Evolutionary conservation across 2,113 vertebrate species (phyloP).

Genomic region (Neolamprologus modestus): DNA sequence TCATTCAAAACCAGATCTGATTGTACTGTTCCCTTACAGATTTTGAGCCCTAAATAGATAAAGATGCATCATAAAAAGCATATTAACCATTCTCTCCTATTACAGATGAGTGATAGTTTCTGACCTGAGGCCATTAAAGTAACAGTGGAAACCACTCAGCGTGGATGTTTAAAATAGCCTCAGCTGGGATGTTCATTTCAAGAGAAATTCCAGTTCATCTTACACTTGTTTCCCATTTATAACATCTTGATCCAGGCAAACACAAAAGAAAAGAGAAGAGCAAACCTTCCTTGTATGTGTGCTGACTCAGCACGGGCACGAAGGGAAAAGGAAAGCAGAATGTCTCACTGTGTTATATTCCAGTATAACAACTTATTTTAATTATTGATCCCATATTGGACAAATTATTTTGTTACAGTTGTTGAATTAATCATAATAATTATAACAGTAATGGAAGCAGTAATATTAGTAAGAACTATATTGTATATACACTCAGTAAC

Average conservation of each 20-base stretch:
- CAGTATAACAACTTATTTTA: neutral
- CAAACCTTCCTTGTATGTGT: neutral
- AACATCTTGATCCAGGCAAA: neutral
- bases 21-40: neutral
- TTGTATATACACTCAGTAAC: neutral
- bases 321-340: neutral
- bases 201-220: neutral
- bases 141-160: neutral
- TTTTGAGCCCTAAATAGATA: neutral
- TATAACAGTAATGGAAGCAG: neutral
- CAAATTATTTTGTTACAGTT: neutral
- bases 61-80: neutral
- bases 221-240: neutral
- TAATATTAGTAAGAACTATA: neutral
- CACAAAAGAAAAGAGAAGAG: neutral
- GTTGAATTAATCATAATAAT: neutral
- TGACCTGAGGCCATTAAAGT: neutral
- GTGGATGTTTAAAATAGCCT: neutral
- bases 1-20: neutral
- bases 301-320: neutral
- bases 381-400: neutral
- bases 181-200: neutral
- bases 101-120: neutral
- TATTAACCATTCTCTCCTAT: neutral
- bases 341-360: neutral